Evolutionary conservation across 2,797 vertebrate genomes (phyloP).

Genomic region (Champsocephalus esox): DNA sequence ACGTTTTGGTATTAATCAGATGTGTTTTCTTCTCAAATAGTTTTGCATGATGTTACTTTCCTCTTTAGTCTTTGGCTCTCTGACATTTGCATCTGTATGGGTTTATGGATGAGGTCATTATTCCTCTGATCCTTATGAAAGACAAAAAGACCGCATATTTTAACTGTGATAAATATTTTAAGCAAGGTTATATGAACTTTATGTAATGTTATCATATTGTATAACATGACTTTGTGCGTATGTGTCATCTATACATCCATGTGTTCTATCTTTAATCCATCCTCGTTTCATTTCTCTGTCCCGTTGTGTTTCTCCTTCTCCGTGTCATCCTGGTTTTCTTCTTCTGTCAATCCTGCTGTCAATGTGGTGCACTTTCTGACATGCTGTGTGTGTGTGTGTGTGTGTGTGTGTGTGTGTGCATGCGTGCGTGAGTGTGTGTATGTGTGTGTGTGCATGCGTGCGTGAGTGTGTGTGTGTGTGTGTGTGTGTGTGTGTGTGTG

Average conservation of each 20-base stretch:
- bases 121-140: constrained; percentile 27
- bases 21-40: constrained; percentile 8
- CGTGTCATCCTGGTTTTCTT: constrained; percentile 48
- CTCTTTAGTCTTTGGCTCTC: not conserved
- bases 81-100: constrained; percentile 55
- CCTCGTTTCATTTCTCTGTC: not conserved
- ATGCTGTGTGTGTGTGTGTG: constrained; percentile 3
- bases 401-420: not conserved
- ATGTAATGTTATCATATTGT: constrained; percentile 22
- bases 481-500: constrained; percentile 28
- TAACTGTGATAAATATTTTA: constrained; percentile 32
- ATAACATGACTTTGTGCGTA: constrained; percentile 7
- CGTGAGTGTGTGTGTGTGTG: constrained; percentile 29
- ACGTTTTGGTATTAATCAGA: not conserved
- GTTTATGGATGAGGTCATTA: constrained; percentile 30
- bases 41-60: constrained; percentile 5
- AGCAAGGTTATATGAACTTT: not conserved
- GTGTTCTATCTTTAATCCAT: not conserved
- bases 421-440: too few species aligned
- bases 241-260: not conserved
- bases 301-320: constrained; percentile 16
- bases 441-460: constrained; percentile 1
- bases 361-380: constrained; percentile 44
- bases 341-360: constrained; percentile 51
- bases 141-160: constrained; percentile 7